Evolutionary conservation across 2,888 invertebrate species (phyloP), one percentile per base, ranked within the genome.

Genomic region (Frankliniella fusca): DNA sequence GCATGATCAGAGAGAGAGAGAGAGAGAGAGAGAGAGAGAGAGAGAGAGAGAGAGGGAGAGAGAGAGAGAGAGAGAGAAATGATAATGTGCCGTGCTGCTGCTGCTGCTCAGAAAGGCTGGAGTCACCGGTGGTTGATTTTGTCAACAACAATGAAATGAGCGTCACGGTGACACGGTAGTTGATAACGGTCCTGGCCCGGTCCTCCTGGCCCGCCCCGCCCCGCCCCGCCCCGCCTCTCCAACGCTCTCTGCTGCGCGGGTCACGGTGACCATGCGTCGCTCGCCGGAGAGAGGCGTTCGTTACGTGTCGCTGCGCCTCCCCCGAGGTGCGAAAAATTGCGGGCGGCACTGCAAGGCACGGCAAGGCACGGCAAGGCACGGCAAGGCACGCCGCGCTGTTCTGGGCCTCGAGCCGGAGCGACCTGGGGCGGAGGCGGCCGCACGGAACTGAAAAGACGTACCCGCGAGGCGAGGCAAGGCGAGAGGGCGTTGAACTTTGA

Each of bases 401-500:
- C 54, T 54, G 18, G 54, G 54, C 54, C 15, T 2, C 54, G 0
- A 20, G 18, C 54, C 1, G 20, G 54, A 15, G 54, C 54, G 54
- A 20, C 38, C 38, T 12, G 20, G 18, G 54, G 18, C 20, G 54
- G 54, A 12, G 54, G 54, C 20, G 54, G 18, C 18, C 10, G 20
- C 54, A 12, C 54, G 54, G 54, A 7, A 20, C 54, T 54, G 38
- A 54, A 9, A 0, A 54, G 54, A 20, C 54, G 54, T 1, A 54
- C 15, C 54, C 15, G 9, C 50, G 50, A 50, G 50, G 54, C 54
- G 38, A 38, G 38, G 38, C 38, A 5, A 38, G 38, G 38, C 38
- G 38, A 38, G 38, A 10, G 70, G 70, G 8, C 70, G 70, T 76
- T 76, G 70, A 76, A 76, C 70, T 27, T 76, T 76, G 70, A 76